phyloP scores from a whole-genome alignment of 2,113 vertebrate species.

The Danio rerio region GRCz12tu NC_133189.1:21837501-21838000 shows the following conservation, averaged over 20 bases:
- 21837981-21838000: neutral
- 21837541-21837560: conserved; percentile 20
- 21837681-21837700: neutral
- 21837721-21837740: conserved; percentile 23
- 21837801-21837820: neutral
- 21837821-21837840: neutral
- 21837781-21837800: conserved; percentile 20
- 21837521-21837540: conserved; percentile 7
- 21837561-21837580: conserved; percentile 44
- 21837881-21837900: neutral
- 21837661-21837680: neutral
- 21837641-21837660: neutral
- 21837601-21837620: conserved; percentile 34
- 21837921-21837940: neutral
- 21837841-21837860: neutral
- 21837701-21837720: neutral
- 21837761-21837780: conserved; percentile 17
- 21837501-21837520: conserved; percentile 34
- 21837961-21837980: neutral
- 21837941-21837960: conserved; percentile 4
- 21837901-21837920: too few species aligned
- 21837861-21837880: neutral
- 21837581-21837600: conserved; percentile 14
- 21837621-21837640: conserved; percentile 37
- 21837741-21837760: conserved; percentile 6